Conservation (phyloP, 2,888 invertebrate species). For the Diplazon laetatorius region DNA sequence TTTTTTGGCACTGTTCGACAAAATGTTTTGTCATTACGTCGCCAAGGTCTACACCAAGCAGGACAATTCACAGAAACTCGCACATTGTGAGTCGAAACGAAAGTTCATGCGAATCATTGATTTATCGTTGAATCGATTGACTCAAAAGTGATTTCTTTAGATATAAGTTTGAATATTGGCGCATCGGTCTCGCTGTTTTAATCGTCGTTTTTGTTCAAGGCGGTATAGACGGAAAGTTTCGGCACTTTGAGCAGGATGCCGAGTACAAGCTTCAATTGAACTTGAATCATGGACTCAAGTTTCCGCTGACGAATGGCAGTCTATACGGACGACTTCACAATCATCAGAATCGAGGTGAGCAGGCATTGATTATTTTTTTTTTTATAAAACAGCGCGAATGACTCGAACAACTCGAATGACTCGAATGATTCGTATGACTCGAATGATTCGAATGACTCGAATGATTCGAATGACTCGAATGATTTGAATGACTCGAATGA, state of each 20-base stretch:
- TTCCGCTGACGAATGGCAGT: conserved; percentile 86
- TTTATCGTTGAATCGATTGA: neutral
- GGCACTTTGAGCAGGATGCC: conserved; percentile 83
- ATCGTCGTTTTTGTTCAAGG: conserved; percentile 76
- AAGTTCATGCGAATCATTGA: neutral
- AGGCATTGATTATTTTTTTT: neutral
- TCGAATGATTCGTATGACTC: neutral
- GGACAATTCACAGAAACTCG: conserved; percentile 75
- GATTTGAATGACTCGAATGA: neutral
- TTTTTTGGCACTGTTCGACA: conserved; percentile 85
- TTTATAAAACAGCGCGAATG: no score
- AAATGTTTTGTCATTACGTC: conserved; percentile 85
- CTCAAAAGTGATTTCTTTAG: conserved; percentile 3
- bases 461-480: neutral
- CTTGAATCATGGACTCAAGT: conserved; percentile 83
- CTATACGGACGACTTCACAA: conserved; percentile 84
- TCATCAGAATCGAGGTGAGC: conserved; percentile 78
- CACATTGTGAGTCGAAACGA: conserved; percentile 73
- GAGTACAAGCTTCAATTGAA: conserved; percentile 81
- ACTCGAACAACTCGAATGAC: no score
- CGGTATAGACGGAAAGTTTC: conserved; percentile 85
- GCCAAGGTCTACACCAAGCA: conserved; percentile 83
- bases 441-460: neutral
- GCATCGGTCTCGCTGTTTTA: conserved; percentile 2
- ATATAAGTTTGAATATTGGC: neutral